A percentile compares a stretch with the other conserved stretches of the same genome.
These are phyloP conservation scores for Gonatopus flavifemur DNA, from an alignment of 1,140 invertebrate species.

Conservation along the genomic window DNA sequence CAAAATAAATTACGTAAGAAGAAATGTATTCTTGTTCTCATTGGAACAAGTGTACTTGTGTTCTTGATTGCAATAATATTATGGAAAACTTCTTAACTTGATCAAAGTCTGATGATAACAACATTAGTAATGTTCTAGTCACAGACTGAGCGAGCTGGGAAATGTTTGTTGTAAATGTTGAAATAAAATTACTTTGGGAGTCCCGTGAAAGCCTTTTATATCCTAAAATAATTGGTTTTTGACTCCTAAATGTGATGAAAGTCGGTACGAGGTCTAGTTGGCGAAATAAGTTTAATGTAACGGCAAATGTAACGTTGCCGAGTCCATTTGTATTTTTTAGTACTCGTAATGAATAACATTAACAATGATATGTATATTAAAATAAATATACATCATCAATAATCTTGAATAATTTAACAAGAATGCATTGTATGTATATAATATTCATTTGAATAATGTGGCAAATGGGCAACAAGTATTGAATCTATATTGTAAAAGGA, in stretches of 20 bases:
- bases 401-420: slow-evolving; percentile 10
- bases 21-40: slow-evolving; percentile 75
- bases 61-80: slow-evolving; percentile 74
- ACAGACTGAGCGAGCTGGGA: slow-evolving; percentile 4
- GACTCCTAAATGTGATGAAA: slow-evolving; percentile 27
- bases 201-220: background rate
- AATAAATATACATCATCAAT: slow-evolving; percentile 11
- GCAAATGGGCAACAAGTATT: too few species aligned
- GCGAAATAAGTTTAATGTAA: slow-evolving; percentile 17
- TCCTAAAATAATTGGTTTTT: slow-evolving; percentile 13
- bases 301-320: slow-evolving; percentile 20
- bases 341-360: slow-evolving; percentile 25
- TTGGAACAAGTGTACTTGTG: slow-evolving; percentile 68
- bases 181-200: slow-evolving; percentile 15
- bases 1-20: slow-evolving; percentile 87
- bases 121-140: slow-evolving; percentile 5
- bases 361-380: slow-evolving; percentile 17
- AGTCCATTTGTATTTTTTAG: slow-evolving; percentile 36
- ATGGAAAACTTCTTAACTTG: slow-evolving; percentile 47
- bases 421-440: slow-evolving; percentile 9
- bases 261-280: slow-evolving; percentile 26
- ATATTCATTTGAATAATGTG: too few species aligned
- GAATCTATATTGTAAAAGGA: slow-evolving; percentile 11
- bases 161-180: slow-evolving; percentile 11
- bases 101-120: slow-evolving; percentile 9